Percentiles rank a stretch among this genome's conserved stretches.
These are phyloP conservation scores for Vulpes ferrilata DNA, from an alignment of 2,113 vertebrate genomes.

Conservation along the genomic window DNA sequence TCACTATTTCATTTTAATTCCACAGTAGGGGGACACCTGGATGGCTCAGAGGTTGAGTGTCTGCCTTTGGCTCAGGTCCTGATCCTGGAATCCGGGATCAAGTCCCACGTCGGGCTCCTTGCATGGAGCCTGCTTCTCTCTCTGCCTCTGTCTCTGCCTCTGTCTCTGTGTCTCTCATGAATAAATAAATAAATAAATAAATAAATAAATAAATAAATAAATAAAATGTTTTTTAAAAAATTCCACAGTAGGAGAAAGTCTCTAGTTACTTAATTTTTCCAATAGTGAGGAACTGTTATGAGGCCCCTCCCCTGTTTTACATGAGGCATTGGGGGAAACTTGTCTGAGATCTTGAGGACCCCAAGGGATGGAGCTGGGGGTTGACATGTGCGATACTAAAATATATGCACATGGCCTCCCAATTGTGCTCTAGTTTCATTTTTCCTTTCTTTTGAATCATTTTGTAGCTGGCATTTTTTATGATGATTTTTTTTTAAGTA, in stretches of 20 bases:
- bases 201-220: no score
- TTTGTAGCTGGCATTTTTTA: not conserved
- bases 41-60: no score
- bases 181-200: no score
- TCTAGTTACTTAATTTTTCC: not conserved
- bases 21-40: no score
- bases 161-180: no score
- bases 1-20: not conserved
- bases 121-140: no score
- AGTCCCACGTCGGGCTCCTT: no score
- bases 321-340: not conserved
- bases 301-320: not conserved
- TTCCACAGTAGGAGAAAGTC: not conserved
- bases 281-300: not conserved
- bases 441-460: not conserved
- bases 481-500: not conserved
- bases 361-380: not conserved
- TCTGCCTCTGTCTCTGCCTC: no score
- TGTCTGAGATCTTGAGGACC: not conserved
- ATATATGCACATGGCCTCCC: not conserved
- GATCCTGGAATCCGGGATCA: no score
- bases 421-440: not conserved
- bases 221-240: not conserved
- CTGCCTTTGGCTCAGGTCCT: no score
- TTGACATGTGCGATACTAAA: not conserved